These are phyloP conservation scores for Syritta pipiens DNA, from an alignment of 2,888 invertebrate species.

Conservation along the genomic window DNA sequence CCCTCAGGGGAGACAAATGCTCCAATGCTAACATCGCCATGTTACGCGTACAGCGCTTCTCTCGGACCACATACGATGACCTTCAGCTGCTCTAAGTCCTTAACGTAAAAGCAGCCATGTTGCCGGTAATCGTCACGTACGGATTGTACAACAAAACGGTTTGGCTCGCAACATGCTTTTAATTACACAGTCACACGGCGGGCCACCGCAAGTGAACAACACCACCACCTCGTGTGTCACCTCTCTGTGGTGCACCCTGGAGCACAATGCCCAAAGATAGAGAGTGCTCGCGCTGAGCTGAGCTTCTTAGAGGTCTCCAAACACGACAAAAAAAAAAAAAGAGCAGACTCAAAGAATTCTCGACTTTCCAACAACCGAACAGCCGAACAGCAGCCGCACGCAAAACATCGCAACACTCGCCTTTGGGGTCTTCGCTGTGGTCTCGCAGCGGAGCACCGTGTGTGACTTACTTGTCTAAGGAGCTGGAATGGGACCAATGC, in stretches of 20 bases:
- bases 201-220: constrained; percentile 50
- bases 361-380: constrained; percentile 16
- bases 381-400: constrained; percentile 12
- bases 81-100: constrained; percentile 62
- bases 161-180: constrained; percentile 66
- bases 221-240: constrained; percentile 66
- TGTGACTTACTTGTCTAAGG: constrained; percentile 65
- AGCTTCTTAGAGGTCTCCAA: constrained; percentile 31
- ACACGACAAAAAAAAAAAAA: too few relatives aligned
- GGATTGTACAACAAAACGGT: constrained; percentile 68
- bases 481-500: constrained; percentile 62
- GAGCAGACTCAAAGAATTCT: background rate
- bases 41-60: constrained; percentile 25
- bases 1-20: constrained; percentile 18
- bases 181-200: constrained; percentile 62
- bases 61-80: constrained; percentile 60
- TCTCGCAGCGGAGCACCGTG: background rate
- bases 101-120: constrained; percentile 61
- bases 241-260: constrained; percentile 14
- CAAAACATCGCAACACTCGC: constrained; percentile 49
- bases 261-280: constrained; percentile 22
- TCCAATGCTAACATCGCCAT: constrained; percentile 45
- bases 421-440: background rate
- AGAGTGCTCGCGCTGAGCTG: too few relatives aligned
- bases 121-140: constrained; percentile 66